Evolutionary conservation across 2,113 vertebrate genomes (phyloP).

Genomic region (Mustelus asterias): DNA sequence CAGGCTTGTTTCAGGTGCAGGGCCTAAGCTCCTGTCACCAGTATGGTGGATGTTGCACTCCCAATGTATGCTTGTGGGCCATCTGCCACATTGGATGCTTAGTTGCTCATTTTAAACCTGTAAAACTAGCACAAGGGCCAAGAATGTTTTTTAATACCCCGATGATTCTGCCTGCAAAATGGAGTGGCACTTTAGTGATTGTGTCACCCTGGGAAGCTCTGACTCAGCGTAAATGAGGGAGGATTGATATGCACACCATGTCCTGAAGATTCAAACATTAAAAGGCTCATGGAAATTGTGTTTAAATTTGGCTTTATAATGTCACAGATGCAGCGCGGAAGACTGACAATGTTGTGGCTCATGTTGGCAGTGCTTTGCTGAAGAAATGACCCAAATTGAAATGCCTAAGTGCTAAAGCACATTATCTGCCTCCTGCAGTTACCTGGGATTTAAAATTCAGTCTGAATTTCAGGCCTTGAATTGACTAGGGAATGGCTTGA

Average conservation of each 20-base stretch:
- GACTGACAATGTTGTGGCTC: neutral
- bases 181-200: neutral
- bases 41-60: too few relatives aligned
- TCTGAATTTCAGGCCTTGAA: neutral
- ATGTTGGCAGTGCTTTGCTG: neutral
- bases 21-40: neutral
- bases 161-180: too few relatives aligned
- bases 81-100: neutral
- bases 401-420: neutral
- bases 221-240: neutral
- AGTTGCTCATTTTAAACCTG: neutral
- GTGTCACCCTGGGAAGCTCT: neutral
- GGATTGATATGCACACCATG: neutral
- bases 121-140: neutral
- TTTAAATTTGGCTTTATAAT: slow-evolving; percentile 6
- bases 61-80: neutral
- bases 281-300: neutral
- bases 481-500: neutral
- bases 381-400: neutral
- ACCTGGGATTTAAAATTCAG: neutral
- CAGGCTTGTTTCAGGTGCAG: neutral
- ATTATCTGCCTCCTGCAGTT: neutral
- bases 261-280: neutral
- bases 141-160: neutral
- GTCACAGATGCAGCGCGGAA: neutral